A percentile compares a stretch with the other conserved stretches of the same genome.
phyloP scores from a whole-genome alignment of 2,888 invertebrate species.

The Macropis europaea region DNA sequence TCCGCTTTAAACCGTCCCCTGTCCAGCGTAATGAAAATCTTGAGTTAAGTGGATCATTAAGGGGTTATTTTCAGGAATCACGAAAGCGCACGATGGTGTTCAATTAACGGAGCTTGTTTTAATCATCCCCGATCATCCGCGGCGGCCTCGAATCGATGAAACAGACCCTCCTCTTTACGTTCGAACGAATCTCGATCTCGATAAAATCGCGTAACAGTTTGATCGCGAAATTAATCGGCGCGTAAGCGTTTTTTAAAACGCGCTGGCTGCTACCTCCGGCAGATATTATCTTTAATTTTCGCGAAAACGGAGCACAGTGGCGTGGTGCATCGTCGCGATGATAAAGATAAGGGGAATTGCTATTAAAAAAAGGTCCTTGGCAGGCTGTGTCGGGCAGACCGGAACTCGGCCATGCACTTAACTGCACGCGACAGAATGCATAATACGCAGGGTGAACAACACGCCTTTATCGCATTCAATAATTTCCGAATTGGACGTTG shows the following conservation, averaged over 20 bases:
- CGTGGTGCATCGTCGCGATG: slow-evolving; percentile 7
- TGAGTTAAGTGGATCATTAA: slow-evolving; percentile 44
- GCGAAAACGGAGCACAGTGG: not conserved
- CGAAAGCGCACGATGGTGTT: slow-evolving; percentile 44
- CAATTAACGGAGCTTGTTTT: slow-evolving; percentile 72
- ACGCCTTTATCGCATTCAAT: no score
- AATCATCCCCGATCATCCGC: slow-evolving; percentile 69
- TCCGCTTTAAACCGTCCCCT: no score
- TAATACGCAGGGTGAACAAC: slow-evolving; percentile 56
- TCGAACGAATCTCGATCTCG: no score
- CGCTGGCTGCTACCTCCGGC: no score
- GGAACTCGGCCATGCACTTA: slow-evolving; percentile 50
- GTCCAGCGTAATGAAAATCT: slow-evolving; percentile 31
- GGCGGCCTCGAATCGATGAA: no score
- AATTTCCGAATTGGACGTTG: no score
- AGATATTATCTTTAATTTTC: slow-evolving; percentile 16
- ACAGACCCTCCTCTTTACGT: slow-evolving; percentile 53
- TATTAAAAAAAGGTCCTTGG: slow-evolving; percentile 30
- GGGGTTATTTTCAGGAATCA: slow-evolving; percentile 43
- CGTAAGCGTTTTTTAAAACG: no score
- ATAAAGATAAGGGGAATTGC: slow-evolving; percentile 44
- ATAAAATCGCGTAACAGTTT: slow-evolving; percentile 62
- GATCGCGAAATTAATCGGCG: not conserved
- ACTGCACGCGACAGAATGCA: slow-evolving; percentile 64
- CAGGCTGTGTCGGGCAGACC: slow-evolving; percentile 15